Evolutionary conservation across 92 coral and sea anemone species (phyloP).

Genomic region (Zoanthus gigantus): DNA sequence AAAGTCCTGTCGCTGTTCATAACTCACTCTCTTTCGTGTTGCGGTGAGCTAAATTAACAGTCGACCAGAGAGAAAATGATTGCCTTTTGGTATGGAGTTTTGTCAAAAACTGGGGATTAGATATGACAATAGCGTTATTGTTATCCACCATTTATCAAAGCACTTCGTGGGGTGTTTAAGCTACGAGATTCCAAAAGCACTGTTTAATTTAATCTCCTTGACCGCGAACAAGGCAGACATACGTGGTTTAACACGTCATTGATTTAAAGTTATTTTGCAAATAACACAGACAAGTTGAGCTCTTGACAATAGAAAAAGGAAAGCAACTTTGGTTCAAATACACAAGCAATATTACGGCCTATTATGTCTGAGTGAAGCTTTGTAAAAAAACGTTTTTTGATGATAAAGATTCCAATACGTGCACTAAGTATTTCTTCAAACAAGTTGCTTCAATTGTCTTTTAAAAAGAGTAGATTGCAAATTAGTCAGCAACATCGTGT

Average conservation of each 20-base stretch:
- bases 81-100: constrained; percentile 37
- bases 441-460: neutral
- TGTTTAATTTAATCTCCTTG: constrained; percentile 5
- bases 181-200: neutral
- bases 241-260: neutral
- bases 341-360: constrained; percentile 26
- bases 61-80: constrained; percentile 28
- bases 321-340: neutral
- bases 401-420: neutral
- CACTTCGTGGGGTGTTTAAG: constrained; percentile 41
- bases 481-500: constrained; percentile 15
- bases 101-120: neutral
- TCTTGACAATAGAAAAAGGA: neutral
- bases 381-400: neutral
- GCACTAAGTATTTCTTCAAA: neutral
- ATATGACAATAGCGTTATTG: constrained; percentile 19
- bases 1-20: neutral
- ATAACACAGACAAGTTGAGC: neutral
- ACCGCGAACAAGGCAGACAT: neutral
- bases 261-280: neutral
- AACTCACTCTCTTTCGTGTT: neutral
- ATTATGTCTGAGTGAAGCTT: neutral
- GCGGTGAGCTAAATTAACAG: neutral
- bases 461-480: neutral
- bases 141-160: neutral